Percentiles rank a stretch among this genome's conserved stretches.
Conservation (phyloP, 2,888 invertebrate genomes). For the Eustalomyia histrio region DNA sequence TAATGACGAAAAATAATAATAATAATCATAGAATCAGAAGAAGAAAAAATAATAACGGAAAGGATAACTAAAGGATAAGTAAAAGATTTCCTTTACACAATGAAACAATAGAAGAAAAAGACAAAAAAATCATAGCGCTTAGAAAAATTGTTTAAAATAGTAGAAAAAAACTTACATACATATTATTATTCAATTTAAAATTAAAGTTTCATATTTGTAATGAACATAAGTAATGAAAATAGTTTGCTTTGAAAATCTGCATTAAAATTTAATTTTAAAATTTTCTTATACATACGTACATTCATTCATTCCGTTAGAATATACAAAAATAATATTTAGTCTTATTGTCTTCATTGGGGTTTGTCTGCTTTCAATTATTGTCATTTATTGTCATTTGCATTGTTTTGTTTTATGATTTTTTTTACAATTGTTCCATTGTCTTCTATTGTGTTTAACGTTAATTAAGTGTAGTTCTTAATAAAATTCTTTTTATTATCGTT, state of each 20-base stretch:
- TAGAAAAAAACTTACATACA: not conserved
- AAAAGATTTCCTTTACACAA: slow-evolving; percentile 17
- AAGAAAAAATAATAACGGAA: slow-evolving; percentile 27
- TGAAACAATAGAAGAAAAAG: not conserved
- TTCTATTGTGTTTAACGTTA: slow-evolving; percentile 62
- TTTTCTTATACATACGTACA: too few relatives aligned
- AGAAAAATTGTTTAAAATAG: slow-evolving; percentile 8
- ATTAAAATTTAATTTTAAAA: not conserved
- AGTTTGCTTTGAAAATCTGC: too few relatives aligned
- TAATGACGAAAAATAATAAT: slow-evolving; percentile 61
- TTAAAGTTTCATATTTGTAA: not conserved
- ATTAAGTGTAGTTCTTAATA: slow-evolving; percentile 69
- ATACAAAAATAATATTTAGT: not conserved
- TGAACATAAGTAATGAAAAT: not conserved
- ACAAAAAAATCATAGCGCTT: not conserved
- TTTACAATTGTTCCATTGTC: slow-evolving; percentile 26
- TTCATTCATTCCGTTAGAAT: too few relatives aligned
- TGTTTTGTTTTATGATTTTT: slow-evolving; percentile 33
- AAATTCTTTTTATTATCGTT: slow-evolving; percentile 47
- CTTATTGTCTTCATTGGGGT: slow-evolving; percentile 3
- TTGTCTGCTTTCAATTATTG: slow-evolving; percentile 17
- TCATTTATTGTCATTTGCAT: slow-evolving; percentile 21
- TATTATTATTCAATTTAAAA: not conserved
- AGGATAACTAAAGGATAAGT: slow-evolving; percentile 17
- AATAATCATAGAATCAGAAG: slow-evolving; percentile 41